Base-by-base conservation (phyloP, 2,113 vertebrate species). In the Cyrtonyx montezumae region DNA sequence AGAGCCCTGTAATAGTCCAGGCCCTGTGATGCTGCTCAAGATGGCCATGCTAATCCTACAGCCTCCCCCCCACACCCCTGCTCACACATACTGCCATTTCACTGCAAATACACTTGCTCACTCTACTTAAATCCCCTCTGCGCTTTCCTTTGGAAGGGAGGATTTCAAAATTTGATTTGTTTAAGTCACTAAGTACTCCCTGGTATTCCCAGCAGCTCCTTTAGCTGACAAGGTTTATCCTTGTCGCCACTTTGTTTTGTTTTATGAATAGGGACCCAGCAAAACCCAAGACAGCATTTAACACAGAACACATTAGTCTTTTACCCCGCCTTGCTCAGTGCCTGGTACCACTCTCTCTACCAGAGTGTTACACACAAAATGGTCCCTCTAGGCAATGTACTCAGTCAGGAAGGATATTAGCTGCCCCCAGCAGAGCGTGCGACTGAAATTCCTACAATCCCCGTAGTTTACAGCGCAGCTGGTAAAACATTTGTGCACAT, bases 131-230 rank as follows among this genome's bases (percentile, higher is more conserved):
- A 81, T 79, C 81, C 94, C 88, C 84, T 69, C 67, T 49, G 75
- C 2, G 76, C 83, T 63, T 83, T 83, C 87, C 90, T 80, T 70
- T 30, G 17, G 84, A 77, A 94, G 62, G 91, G 36, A 93, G 85
- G 79, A 77, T 93, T 96, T 95, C 96, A 95, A 93, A 81, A 61
- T 71, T 73, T 81, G 92, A 93, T 96, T 97, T 93, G 75, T 95
- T 97, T 86, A 21, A 77, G 78, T 81, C 86, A 28, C 94, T 67
- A 79, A 90, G 94, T 36, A 63, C 91, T 76, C 73, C 58, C 56
- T 42, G 75, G 56, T 91, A 91, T 94, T 91, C 95, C 96, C 93
- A 97, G 87, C 49, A 91, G 84, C 32, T 89, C 55, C 95, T 96
- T 89, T 68, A 73, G 87, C 88, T 85, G 91, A 80, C 93, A 84